A percentile compares a stretch with the other conserved stretches of the same genome.
These are phyloP conservation scores for Drosophila birchii DNA, from an alignment of 2,888 invertebrate species.

Conservation along the genomic window DNA sequence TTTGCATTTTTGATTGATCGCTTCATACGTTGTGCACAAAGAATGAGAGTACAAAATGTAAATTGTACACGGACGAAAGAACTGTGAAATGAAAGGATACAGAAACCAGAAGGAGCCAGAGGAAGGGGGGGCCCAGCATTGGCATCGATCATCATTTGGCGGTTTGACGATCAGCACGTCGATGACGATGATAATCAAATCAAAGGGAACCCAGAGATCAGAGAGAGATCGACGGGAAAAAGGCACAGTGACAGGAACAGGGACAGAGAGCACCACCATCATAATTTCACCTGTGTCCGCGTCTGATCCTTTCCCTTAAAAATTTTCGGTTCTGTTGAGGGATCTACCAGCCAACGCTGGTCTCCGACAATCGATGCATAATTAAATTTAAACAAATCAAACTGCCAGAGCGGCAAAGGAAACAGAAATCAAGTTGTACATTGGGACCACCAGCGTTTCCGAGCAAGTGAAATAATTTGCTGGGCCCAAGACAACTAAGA, in stretches of 20 bases:
- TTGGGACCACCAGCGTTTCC: constrained; percentile 75
- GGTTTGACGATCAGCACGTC: constrained; percentile 61
- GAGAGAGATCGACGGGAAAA: constrained; percentile 13
- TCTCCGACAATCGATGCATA: constrained; percentile 74
- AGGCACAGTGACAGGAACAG: constrained; percentile 34
- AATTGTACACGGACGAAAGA: constrained; percentile 45
- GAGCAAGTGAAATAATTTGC: constrained; percentile 79
- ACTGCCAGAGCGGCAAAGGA: constrained; percentile 74
- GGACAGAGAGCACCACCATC: too few species aligned
- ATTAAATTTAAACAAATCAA: constrained; percentile 82
- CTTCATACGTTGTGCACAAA: constrained; percentile 74
- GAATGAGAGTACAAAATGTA: constrained; percentile 71
- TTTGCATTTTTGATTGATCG: constrained; percentile 84
- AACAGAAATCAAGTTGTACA: constrained; percentile 81
- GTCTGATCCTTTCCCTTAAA: constrained; percentile 20
- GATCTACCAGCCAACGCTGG: constrained; percentile 46
- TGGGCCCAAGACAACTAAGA: constrained; percentile 46
- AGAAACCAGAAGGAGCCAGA: constrained; percentile 1
- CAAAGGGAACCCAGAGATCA: constrained; percentile 51
- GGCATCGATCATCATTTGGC: constrained; percentile 79
- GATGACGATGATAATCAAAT: constrained; percentile 69
- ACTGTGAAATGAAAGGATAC: constrained; percentile 33
- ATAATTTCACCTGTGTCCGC: constrained; percentile 75
- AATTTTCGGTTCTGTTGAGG: constrained; percentile 16
- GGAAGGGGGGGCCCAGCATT: constrained; percentile 35